These are phyloP conservation scores for Erethizon dorsatum DNA, from an alignment of 2,797 vertebrate genomes.

Conservation along the genomic window DNA sequence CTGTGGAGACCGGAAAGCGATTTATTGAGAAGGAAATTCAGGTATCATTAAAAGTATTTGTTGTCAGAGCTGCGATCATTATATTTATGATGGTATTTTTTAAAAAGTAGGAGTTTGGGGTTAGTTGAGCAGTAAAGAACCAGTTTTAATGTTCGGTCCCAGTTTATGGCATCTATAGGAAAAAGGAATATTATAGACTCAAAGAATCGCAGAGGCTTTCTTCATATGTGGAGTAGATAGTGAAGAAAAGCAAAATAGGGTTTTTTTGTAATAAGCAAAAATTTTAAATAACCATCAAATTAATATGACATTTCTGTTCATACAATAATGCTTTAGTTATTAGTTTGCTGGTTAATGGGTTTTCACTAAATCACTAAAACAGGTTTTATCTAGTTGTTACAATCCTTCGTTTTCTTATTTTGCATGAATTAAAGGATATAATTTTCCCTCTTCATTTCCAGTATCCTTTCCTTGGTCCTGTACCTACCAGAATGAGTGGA, in stretches of 20 bases:
- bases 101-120: conserved; percentile 30
- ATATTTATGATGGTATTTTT: background rate
- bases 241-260: conserved; percentile 13
- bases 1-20: conserved; percentile 92
- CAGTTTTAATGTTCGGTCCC: conserved; percentile 1
- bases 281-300: conserved; percentile 32
- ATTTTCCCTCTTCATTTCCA: conserved; percentile 86
- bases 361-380: background rate
- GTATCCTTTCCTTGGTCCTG: conserved; percentile 97
- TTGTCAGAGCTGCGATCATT: background rate
- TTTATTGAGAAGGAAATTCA: conserved; percentile 92
- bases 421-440: conserved; percentile 67
- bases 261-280: background rate
- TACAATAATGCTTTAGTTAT: background rate
- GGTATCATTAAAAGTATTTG: conserved; percentile 85
- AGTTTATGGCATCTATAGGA: background rate
- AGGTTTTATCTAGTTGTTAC: conserved; percentile 16
- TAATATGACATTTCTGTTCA: background rate
- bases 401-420: background rate
- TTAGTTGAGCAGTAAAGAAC: background rate
- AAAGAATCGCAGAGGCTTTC: background rate
- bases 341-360: conserved; percentile 18
- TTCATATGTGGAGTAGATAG: background rate
- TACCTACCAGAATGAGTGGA: conserved; percentile 93
- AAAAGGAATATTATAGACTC: background rate